phyloP scores from a whole-genome alignment of 2,797 vertebrate genomes.

The Aulostomus chinensis region DNA sequence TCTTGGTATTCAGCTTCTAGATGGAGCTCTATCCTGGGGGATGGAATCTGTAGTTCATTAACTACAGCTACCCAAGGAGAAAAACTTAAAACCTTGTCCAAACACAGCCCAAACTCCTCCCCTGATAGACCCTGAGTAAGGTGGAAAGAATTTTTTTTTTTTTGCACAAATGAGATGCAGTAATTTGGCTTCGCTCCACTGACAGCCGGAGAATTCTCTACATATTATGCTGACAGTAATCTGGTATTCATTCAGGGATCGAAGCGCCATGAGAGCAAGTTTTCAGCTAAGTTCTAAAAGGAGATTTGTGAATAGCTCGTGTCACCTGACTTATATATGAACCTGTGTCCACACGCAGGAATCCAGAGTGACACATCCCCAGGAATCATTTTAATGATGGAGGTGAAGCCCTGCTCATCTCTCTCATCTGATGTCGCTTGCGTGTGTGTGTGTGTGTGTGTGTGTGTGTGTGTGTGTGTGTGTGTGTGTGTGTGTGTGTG shows the following conservation, averaged over 20 bases:
- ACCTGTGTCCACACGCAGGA: slow-evolving; percentile 5
- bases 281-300: no score
- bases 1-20: slow-evolving; percentile 16
- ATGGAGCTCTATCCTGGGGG: background rate
- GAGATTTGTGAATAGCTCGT: slow-evolving; percentile 46
- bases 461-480: slow-evolving; percentile 5
- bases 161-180: slow-evolving; percentile 24
- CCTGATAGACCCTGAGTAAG: slow-evolving; percentile 7
- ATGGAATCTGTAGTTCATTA: slow-evolving; percentile 24
- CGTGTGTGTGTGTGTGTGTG: slow-evolving; percentile 1
- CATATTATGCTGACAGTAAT: slow-evolving; percentile 9
- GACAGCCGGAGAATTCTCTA: slow-evolving; percentile 6
- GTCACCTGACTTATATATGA: slow-evolving; percentile 34
- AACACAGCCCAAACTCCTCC: slow-evolving; percentile 15
- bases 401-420: slow-evolving; percentile 14
- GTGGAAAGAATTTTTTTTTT: slow-evolving; percentile 6
- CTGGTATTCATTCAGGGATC: slow-evolving; percentile 37
- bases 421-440: slow-evolving; percentile 27
- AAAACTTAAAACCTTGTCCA: slow-evolving; percentile 29
- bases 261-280: slow-evolving; percentile 9
- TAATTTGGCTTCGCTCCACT: slow-evolving; percentile 20
- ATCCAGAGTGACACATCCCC: slow-evolving; percentile 41
- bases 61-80: slow-evolving; percentile 20
- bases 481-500: slow-evolving; percentile 7
- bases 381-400: slow-evolving; percentile 32